Base-by-base conservation (phyloP, 2,888 invertebrate species). In the Plebejus argus region DNA sequence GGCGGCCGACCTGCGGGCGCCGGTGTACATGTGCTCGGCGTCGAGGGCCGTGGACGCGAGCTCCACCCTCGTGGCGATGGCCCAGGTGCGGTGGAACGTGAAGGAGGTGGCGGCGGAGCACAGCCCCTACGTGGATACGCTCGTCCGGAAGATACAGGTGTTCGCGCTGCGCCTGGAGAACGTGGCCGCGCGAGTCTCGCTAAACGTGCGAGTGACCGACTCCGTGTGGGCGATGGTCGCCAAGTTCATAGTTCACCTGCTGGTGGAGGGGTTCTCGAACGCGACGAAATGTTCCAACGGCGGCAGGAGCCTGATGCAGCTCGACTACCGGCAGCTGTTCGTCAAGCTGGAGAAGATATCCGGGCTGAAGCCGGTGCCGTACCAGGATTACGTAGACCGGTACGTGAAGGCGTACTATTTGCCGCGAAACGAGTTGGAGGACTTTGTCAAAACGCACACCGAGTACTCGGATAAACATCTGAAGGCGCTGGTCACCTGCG, bases 381-480 rank as follows among this genome's bases (percentile, higher is more conserved):
- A 97, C 85, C 96, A 97, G 81, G 97, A 97, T 78, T 98, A 97
- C 85, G 99, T 99, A 0, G 99, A 99, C 90, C 95, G 96, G 77
- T 99, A 99, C 86, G 97, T 99, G 0, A 99, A 99, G 88, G 99
- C 99, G 0, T 99, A 97, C 88, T 99, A 99, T 92, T 95, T 98
- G 82, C 98, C 99, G 0, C 97, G 99, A 84, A 96, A 96, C 79
- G 97, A 96, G 77, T 94, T 99, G 61, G 99, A 99, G 87, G 96
- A 96, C 76, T 99, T 99, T 96, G 95, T 99, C 8, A 95, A 95
- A 82, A 97, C 97, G 66, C 97, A 98, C 86, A 96, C 95, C 79
- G 98, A 98, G 88, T 99, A 99, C 92, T 97, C 98, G 0, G 94
- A 96, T 70, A 98, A 98, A 84, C 99, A 99, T 92, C 89, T 99